Evolutionary conservation across 2,888 invertebrate species (phyloP).

Genomic region (Piscicola geometra): DNA sequence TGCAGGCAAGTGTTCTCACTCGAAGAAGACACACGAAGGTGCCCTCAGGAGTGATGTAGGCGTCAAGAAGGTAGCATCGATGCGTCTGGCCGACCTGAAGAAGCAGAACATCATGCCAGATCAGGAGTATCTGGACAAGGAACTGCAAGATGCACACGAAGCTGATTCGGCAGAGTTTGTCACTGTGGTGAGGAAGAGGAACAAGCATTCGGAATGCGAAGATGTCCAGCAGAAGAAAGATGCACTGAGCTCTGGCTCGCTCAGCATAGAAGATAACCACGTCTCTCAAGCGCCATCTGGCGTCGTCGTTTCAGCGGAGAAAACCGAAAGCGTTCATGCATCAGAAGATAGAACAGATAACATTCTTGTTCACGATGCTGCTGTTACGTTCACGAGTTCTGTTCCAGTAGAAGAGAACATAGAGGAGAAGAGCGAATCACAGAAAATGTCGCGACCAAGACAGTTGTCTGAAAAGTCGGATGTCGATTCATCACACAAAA

Average conservation of each 20-base stretch:
- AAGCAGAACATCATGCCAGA: neutral
- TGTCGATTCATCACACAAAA: no score
- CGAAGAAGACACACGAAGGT: neutral
- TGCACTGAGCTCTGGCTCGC: no score
- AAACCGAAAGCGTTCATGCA: no score
- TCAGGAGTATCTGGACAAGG: slow-evolving; percentile 1
- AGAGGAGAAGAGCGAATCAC: no score
- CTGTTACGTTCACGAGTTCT: no score
- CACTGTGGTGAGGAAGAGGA: neutral
- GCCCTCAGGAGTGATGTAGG: neutral
- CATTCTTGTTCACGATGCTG: no score
- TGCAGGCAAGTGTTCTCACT: neutral
- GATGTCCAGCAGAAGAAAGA: neutral
- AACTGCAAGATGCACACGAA: neutral
- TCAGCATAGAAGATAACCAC: neutral
- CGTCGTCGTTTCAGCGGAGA: no score
- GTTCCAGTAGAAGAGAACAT: no score
- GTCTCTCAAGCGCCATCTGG: no score
- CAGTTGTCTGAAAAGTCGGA: no score
- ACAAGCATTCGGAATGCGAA: neutral
- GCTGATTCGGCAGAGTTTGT: neutral
- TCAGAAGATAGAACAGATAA: no score
- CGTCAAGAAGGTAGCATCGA: neutral
- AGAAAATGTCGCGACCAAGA: no score
- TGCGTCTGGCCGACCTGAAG: neutral